A percentile compares a stretch with the other conserved stretches of the same genome.
Evolutionary conservation across 2,797 vertebrate genomes (phyloP).

Genomic region (Hyperoplus lanceolatus): DNA sequence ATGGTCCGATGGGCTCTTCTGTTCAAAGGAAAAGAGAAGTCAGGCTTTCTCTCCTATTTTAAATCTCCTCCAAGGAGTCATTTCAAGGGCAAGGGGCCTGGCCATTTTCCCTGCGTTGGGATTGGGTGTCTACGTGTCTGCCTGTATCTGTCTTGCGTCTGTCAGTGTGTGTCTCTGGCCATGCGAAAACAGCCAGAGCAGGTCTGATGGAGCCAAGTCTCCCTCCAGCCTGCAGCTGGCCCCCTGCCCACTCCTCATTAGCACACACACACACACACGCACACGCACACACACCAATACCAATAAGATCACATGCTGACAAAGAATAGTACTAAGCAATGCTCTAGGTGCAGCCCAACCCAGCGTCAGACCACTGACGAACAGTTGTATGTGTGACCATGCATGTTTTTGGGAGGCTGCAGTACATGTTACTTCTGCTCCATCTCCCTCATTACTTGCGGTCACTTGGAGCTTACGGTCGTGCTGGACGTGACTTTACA

Average conservation of each 20-base stretch:
- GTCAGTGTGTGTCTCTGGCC: slow-evolving; percentile 68
- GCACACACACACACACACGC: slow-evolving; percentile 37
- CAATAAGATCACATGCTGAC: slow-evolving; percentile 73
- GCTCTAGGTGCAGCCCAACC: slow-evolving; percentile 65
- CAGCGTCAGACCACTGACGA: slow-evolving; percentile 44
- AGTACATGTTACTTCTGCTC: slow-evolving; percentile 70
- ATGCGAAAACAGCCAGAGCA: slow-evolving; percentile 76
- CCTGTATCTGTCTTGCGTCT: slow-evolving; percentile 31
- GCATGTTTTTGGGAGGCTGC: slow-evolving; percentile 69
- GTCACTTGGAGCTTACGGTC: slow-evolving; percentile 77
- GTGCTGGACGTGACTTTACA: slow-evolving; percentile 67
- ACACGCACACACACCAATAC: slow-evolving; percentile 37
- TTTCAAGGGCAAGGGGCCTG: slow-evolving; percentile 68
- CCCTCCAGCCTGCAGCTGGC: slow-evolving; percentile 73
- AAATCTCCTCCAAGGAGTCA: slow-evolving; percentile 49
- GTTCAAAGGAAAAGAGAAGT: slow-evolving; percentile 42
- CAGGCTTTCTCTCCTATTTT: slow-evolving; percentile 50
- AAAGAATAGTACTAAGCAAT: slow-evolving; percentile 56
- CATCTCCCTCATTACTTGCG: slow-evolving; percentile 78
- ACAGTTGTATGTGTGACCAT: slow-evolving; percentile 25
- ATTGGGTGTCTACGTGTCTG: slow-evolving; percentile 30
- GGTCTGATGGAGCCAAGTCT: slow-evolving; percentile 79
- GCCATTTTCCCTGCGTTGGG: slow-evolving; percentile 52
- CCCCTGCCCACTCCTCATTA: slow-evolving; percentile 74
- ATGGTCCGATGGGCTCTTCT: slow-evolving; percentile 36